A percentile compares a stretch with the other conserved stretches of the same genome.
Evolutionary conservation across 1,140 invertebrate species (phyloP).

Genomic region (Bemisia tabaci): DNA sequence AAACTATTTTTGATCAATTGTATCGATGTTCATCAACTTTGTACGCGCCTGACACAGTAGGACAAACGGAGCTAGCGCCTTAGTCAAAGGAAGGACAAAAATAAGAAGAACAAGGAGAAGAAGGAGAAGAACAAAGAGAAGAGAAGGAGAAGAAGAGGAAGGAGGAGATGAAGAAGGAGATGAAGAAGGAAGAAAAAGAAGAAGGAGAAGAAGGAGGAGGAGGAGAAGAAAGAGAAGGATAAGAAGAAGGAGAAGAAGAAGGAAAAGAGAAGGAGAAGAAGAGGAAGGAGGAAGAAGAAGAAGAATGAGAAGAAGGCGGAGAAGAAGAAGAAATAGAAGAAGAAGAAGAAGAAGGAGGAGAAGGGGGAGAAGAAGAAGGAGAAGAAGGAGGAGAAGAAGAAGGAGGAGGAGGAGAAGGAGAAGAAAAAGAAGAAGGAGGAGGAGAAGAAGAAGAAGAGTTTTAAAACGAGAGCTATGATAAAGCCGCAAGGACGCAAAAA

Average conservation of each 20-base stretch:
- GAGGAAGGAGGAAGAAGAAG: no score
- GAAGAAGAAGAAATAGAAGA: no score
- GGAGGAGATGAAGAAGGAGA: no score
- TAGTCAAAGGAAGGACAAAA: no score
- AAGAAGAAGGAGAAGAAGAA: constrained; percentile 3
- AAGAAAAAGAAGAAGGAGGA: constrained; percentile 10
- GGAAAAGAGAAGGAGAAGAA: not conserved
- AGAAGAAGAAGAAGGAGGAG: not conserved
- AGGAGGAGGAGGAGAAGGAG: constrained; percentile 6
- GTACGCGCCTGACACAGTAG: no score
- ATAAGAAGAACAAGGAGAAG: no score
- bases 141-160: not conserved
- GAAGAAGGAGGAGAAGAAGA: constrained; percentile 10
- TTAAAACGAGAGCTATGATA: not conserved
- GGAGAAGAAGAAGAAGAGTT: constrained; percentile 5
- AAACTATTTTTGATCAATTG: no score
- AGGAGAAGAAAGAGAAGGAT: constrained; percentile 8
- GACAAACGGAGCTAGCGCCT: no score
- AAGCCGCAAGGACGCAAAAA: not conserved
- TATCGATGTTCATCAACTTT: no score
- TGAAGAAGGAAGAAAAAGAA: no score
- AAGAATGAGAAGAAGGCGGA: no score
- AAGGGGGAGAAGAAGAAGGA: not conserved
- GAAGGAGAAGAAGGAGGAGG: not conserved
- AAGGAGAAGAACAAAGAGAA: no score